A percentile compares a stretch with the other conserved stretches of the same genome.
These are phyloP conservation scores for Habroteleia sp. DNA, from an alignment of 2,888 invertebrate species.

Conservation along the genomic window DNA sequence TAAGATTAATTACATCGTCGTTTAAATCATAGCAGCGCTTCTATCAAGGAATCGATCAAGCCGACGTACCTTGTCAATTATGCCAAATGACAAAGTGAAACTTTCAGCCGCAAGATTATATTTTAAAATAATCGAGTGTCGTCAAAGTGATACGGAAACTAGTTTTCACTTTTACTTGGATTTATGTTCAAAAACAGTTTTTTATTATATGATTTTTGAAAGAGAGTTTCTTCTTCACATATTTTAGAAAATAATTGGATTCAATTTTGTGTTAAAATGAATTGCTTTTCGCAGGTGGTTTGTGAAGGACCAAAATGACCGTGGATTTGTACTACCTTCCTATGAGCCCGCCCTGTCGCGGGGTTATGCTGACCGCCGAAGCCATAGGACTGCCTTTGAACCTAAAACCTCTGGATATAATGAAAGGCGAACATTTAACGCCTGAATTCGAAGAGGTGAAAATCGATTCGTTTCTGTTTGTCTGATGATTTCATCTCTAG, in stretches of 20 bases:
- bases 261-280: not conserved
- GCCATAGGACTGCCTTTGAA: constrained; percentile 78
- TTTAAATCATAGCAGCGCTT: constrained; percentile 28
- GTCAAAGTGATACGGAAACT: too few relatives aligned
- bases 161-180: not conserved
- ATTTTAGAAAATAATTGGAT: too few relatives aligned
- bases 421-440: constrained; percentile 76
- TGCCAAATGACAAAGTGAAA: constrained; percentile 22
- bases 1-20: constrained; percentile 20
- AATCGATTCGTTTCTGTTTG: too few relatives aligned
- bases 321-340: constrained; percentile 75
- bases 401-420: constrained; percentile 74
- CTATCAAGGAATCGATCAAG: too few relatives aligned
- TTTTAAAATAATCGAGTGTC: too few relatives aligned
- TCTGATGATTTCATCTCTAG: too few relatives aligned
- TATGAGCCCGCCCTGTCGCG: constrained; percentile 77
- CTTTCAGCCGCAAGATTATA: not conserved
- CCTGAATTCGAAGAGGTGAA: constrained; percentile 80
- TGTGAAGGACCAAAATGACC: constrained; percentile 72
- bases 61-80: constrained; percentile 24
- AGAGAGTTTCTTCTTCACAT: too few relatives aligned
- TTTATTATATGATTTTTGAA: too few relatives aligned
- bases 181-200: too few relatives aligned
- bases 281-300: too few relatives aligned
- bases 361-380: constrained; percentile 78